Evolutionary conservation across 2,888 invertebrate genomes (phyloP), one percentile per base, ranked within the genome.

Genomic region (Gastrophysa polygoni): DNA sequence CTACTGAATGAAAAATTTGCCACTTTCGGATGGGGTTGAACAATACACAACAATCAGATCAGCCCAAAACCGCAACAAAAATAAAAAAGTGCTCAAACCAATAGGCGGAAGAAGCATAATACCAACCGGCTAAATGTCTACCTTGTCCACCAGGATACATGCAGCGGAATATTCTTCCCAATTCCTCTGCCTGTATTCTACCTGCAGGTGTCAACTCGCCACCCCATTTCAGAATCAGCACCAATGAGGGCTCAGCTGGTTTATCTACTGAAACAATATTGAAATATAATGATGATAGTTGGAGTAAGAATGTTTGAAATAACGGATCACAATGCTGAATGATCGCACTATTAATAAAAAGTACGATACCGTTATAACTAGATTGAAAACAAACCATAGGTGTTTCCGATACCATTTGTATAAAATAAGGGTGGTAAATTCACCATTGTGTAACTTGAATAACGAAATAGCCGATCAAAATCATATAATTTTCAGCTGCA

Each of bases 101-200:
- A 72, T 68, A 63, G 66, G 66, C 67, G 70, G 69, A 73, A 73
- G 59, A 75, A 76, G 74, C 75, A 63, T 61, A 82, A 83, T 85
- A 86, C 85, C 83, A 82, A 90, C 90, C 90, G 80, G 89, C 87
- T 81, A 89, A 88, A 80, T 93, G 92, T 77, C 93, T 88, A 78
- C 93, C 93, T 89, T 96, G 96, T 69, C 97, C 97, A 59, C 97
- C 98, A 10, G 99, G 99, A 83, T 99, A 99, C 92, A 99, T 96
- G 87, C 98, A 98, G 69, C 99, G 91, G 85, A 99, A 99, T 80
- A 98, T 96, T 73, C 97, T 88, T 46, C 99, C 99, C 70, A 98
- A 83, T 82, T 98, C 96, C 83, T 98, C 98, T 0, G 98, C 98
- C 83, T 98, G 98, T 62, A 96, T 93, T 69, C 96, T 89, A 2